Evolutionary conservation across 2,888 invertebrate species (phyloP), one percentile per base, ranked within the genome.

Genomic region (Acronicta alni): DNA sequence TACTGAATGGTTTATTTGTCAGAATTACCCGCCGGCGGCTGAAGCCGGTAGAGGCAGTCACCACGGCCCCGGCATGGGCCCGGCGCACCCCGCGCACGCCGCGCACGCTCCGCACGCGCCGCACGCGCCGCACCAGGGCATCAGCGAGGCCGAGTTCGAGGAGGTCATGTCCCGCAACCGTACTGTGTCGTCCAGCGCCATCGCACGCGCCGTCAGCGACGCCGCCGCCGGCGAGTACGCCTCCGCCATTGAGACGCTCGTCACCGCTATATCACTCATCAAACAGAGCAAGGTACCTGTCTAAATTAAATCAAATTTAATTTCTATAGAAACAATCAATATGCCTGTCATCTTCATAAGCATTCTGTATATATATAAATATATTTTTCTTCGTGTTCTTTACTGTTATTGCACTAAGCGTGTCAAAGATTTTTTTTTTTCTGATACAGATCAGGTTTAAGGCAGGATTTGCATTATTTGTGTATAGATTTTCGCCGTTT

Each of bases 181-280:
- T 77, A 99, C 99, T 9, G 99, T 99, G 0, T 99, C 99, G 37
- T 99, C 99, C 75, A 98, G 98, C 52, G 99, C 99, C 16, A 99
- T 99, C 74, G 98, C 98, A 14, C 95, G 99, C 62, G 99, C 99
- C 12, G 99, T 99, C 38, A 98, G 98, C 48, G 99, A 99, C 93
- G 99, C 99, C 3, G 98, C 99, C 42, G 98, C 98, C 57, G 99
- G 99, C 10, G 99, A 99, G 92, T 99, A 98, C 92, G 98, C 98
- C 2, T 98, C 98, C 89, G 99, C 99, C 48, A 99, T 99, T 68
- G 99, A 99, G 94, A 99, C 99, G 3, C 95, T 99, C 69, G 99
- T 99, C 60, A 99, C 99, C 0, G 99, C 99, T 8, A 99, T 99
- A 81, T 99, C 99, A 9, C 95, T 99, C 57, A 99, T 99, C 77